Base-by-base conservation (phyloP, 2,113 vertebrate genomes). In the Trinectes maculatus region DNA sequence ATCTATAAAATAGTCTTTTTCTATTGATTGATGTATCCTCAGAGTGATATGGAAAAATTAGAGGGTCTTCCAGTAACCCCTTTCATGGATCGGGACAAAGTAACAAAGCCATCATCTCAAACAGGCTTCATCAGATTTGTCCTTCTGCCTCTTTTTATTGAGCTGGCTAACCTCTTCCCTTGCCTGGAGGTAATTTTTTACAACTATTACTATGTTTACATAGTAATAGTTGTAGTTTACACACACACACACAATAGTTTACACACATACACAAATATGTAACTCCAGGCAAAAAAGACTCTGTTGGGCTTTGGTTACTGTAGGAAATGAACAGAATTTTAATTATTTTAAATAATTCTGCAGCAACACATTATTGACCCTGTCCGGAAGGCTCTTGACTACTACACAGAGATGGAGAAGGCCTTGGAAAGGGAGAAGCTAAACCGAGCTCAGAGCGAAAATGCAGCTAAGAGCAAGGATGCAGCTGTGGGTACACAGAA, bases 61-160 rank as follows among this genome's bases (percentile, higher is more conserved):
- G 93, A 94, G 57, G 93, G 93, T 36, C 92, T 94, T 10, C 93
- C 92, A 2, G 92, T 94, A 5, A 92, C 91, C 5, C 93, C 92
- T 1, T 94, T 94, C 85, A 94, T 94, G 93, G 93, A 94, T 60
- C 87, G 92, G 37, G 93, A 94, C 71, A 93, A 94, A 73, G 91
- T 94, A 8, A 93, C 88, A 55, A 93, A 93, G 57, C 92, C 92
- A 1, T 92, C 92, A 1, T 93, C 93, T 57, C 92, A 94, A 68
- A 93, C 91, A 2, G 92, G 92, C 46, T 94, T 94, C 85, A 93
- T 94, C 75, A 85, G 91, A 74, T 93, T 93, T 26, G 90, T 94
- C 49, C 87, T 93, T 13, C 60, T 94, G 60, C 93, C 92, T 5
- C 91, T 94, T 34, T 93, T 93, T 82, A 91, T 91, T 0, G 93